These are phyloP conservation scores for Rhombomys opimus DNA, from an alignment of 2,113 vertebrate species.

Conservation along the genomic window DNA sequence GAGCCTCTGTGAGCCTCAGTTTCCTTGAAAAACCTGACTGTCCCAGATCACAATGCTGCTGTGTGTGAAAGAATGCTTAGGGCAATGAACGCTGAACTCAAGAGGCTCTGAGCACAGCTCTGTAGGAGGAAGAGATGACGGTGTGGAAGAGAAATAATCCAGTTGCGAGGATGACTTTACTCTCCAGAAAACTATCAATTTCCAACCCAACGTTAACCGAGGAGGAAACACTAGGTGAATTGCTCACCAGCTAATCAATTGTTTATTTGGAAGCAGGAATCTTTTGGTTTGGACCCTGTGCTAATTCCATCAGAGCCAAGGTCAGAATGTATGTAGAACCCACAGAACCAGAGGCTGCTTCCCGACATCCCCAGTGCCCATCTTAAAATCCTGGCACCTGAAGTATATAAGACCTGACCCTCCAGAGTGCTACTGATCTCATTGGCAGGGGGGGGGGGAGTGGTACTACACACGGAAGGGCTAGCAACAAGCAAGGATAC, in stretches of 20 bases:
- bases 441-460: background rate
- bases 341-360: background rate
- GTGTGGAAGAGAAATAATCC: background rate
- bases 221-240: background rate
- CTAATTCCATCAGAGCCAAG: background rate
- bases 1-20: background rate
- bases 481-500: background rate
- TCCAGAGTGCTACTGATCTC: background rate
- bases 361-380: background rate
- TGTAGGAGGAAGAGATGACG: background rate
- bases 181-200: constrained; percentile 7
- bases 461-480: background rate
- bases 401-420: background rate
- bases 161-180: background rate
- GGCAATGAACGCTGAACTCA: background rate
- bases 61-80: background rate
- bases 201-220: background rate
- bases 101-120: background rate
- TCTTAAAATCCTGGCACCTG: background rate
- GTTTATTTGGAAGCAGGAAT: background rate
- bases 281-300: background rate
- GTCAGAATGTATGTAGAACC: background rate
- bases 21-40: background rate
- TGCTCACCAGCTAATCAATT: background rate
- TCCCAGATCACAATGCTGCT: background rate